Evolutionary conservation across 2,888 invertebrate genomes (phyloP).

Genomic region (Leptopilina drosophilae): DNA sequence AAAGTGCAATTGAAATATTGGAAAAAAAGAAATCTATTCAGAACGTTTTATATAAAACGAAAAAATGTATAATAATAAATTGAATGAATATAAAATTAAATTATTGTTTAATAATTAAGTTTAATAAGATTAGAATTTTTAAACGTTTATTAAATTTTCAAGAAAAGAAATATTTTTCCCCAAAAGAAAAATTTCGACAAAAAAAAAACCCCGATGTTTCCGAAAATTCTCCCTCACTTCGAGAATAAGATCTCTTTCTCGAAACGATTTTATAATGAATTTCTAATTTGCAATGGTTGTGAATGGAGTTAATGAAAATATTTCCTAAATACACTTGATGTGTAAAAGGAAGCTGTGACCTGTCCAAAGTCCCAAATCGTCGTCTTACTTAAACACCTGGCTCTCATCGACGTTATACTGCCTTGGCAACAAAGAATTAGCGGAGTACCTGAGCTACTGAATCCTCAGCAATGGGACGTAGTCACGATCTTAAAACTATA

Average conservation of each 20-base stretch:
- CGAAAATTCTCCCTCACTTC: too few species aligned
- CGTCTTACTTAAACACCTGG: conserved; percentile 51
- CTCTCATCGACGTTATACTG: conserved; percentile 26
- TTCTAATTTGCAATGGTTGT: too few species aligned
- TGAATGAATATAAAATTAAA: too few species aligned
- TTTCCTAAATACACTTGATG: conserved; percentile 44
- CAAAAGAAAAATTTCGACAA: too few species aligned
- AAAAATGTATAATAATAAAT: too few species aligned
- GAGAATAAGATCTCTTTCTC: not conserved
- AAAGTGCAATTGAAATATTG: too few species aligned
- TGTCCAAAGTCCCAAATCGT: conserved; percentile 30
- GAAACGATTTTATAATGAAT: not conserved
- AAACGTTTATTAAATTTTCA: too few species aligned
- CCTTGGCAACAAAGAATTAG: conserved; percentile 22
- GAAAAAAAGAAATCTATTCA: too few species aligned
- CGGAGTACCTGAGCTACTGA: conserved; percentile 27
- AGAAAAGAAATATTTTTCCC: too few species aligned
- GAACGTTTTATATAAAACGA: not conserved
- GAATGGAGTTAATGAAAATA: not conserved
- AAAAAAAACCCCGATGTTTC: too few species aligned
- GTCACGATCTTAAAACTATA: conserved; percentile 13
- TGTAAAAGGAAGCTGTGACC: conserved; percentile 37
- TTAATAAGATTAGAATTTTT: too few species aligned
- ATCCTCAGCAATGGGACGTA: conserved; percentile 1
- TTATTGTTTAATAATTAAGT: too few species aligned